These are phyloP conservation scores for Trinorchestia longiramus DNA, from an alignment of 1,140 invertebrate species.

Conservation along the genomic window DNA sequence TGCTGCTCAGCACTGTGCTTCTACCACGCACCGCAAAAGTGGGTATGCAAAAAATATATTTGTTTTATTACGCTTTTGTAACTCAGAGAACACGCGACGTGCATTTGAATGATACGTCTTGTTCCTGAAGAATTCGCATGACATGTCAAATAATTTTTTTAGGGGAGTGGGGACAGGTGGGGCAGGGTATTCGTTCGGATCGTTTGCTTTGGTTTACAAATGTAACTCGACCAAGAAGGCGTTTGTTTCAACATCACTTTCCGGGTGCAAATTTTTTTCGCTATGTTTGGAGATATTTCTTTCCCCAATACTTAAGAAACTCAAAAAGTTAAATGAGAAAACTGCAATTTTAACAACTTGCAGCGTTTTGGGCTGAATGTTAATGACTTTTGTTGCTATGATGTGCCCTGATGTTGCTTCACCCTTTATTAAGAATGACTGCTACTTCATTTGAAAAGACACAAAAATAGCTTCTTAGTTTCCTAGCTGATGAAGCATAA, in stretches of 20 bases:
- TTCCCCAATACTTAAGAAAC: neutral
- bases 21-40: neutral
- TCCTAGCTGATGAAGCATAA: too few relatives aligned
- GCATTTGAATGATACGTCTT: slow-evolving; percentile 15
- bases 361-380: too few relatives aligned
- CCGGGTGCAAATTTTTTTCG: neutral
- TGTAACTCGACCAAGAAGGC: neutral
- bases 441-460: too few relatives aligned
- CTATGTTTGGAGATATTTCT: neutral
- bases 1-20: neutral
- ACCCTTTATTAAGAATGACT: too few relatives aligned
- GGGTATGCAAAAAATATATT: slow-evolving; percentile 4
- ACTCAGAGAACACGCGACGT: neutral
- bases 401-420: too few relatives aligned
- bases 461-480: too few relatives aligned
- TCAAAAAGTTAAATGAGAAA: neutral
- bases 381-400: too few relatives aligned
- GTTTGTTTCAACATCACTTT: neutral
- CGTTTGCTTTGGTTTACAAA: slow-evolving; percentile 8
- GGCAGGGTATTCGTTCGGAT: neutral
- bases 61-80: slow-evolving; percentile 48
- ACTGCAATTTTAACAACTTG: neutral
- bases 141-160: slow-evolving; percentile 25
- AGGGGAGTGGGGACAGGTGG: neutral
- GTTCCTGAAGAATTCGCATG: slow-evolving; percentile 6